Evolutionary conservation across 1,140 invertebrate genomes (phyloP).

Genomic region (Aleiodes sp.): DNA sequence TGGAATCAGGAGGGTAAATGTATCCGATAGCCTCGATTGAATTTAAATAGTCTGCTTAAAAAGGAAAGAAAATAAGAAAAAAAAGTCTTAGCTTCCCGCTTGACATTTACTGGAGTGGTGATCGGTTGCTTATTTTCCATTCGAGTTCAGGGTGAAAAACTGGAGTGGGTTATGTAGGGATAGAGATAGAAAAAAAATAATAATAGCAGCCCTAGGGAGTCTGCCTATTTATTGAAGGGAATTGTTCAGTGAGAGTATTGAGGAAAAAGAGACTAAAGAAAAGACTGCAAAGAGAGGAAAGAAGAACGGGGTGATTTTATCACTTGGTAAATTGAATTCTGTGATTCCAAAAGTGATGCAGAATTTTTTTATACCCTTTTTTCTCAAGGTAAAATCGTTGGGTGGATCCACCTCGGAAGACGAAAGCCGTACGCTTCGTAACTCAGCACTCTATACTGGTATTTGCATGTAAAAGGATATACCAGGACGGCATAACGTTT

Average conservation of each 20-base stretch:
- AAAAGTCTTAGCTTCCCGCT: too few relatives aligned
- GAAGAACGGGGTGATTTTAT: slow-evolving; percentile 54
- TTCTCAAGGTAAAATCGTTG: too few relatives aligned
- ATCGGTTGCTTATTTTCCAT: slow-evolving; percentile 26
- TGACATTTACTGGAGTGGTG: background rate
- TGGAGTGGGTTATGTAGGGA: background rate
- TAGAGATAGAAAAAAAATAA: background rate
- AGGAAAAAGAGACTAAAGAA: background rate
- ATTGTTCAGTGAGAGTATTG: background rate
- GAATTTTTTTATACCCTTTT: too few relatives aligned
- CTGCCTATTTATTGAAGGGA: background rate
- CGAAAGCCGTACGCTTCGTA: too few relatives aligned
- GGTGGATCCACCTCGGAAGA: too few relatives aligned
- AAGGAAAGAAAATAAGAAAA: too few relatives aligned
- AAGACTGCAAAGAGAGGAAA: slow-evolving; percentile 1
- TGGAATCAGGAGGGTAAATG: background rate
- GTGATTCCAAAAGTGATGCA: slow-evolving; percentile 33
- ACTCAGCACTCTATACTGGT: slow-evolving; percentile 17
- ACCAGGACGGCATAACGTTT: slow-evolving; percentile 35
- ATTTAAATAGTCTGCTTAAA: slow-evolving; percentile 27
- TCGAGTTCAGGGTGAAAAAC: slow-evolving; percentile 1
- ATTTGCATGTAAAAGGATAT: slow-evolving; percentile 45
- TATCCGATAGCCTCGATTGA: slow-evolving; percentile 22
- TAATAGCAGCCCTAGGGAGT: background rate
- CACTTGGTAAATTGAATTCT: slow-evolving; percentile 52